Conservation (phyloP, 2,113 vertebrate genomes). For the Bostrychus sinensis region DNA sequence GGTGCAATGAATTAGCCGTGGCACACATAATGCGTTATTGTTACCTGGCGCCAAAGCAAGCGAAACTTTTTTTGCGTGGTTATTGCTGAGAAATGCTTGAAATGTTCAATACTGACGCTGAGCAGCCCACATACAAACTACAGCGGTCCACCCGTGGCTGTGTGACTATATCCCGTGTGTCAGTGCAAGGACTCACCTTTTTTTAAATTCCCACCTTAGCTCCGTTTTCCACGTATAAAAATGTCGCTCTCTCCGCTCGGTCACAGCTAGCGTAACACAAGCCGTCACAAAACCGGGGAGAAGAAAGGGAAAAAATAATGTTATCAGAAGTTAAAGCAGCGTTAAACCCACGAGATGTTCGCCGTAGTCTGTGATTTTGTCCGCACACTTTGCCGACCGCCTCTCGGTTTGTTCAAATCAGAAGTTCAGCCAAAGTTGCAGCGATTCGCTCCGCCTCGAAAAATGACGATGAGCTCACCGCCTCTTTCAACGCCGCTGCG, state of each 20-base stretch:
- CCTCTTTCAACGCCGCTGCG: slow-evolving; percentile 30
- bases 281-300: slow-evolving; percentile 5
- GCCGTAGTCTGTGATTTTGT: slow-evolving; percentile 10
- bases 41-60: slow-evolving; percentile 7
- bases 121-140: too few relatives aligned
- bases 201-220: slow-evolving; percentile 3
- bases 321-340: slow-evolving; percentile 18
- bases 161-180: background rate
- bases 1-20: background rate
- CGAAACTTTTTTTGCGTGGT: slow-evolving; percentile 59
- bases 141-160: background rate
- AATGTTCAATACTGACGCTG: background rate
- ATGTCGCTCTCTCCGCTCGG: slow-evolving; percentile 21
- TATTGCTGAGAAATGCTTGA: background rate
- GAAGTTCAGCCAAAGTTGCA: slow-evolving; percentile 82
- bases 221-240: background rate
- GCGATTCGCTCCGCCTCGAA: slow-evolving; percentile 70
- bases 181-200: slow-evolving; percentile 60
- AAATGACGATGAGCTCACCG: slow-evolving; percentile 69
- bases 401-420: slow-evolving; percentile 71
- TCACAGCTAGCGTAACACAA: background rate
- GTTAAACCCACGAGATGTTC: slow-evolving; percentile 16
- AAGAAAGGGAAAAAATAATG: background rate
- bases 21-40: background rate
- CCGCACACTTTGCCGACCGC: slow-evolving; percentile 50